Base-by-base conservation (phyloP, 2,113 vertebrate genomes). In the Podarcis raffonei region DNA sequence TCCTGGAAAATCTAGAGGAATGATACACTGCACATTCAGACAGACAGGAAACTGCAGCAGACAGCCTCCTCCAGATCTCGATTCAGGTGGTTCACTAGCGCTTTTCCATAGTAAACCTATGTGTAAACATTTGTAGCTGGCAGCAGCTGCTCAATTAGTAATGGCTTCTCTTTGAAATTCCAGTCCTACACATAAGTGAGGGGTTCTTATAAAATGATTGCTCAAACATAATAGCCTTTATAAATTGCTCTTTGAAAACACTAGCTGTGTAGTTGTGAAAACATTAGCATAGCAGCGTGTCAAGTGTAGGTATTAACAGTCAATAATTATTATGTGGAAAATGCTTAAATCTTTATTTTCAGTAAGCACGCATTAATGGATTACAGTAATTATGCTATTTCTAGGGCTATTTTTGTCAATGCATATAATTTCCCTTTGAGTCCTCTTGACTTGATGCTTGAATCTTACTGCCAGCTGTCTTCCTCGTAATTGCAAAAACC, bases 341-440 rank as follows among this genome's bases (percentile, higher is more conserved):
- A 83, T 87, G 42, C 90, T 65, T 81, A 94, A 92, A 83, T 87
- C 59, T 91, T 65, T 81, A 84, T 90, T 92, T 90, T 94, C 77
- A 85, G 15, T 76, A 39, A 37, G 0, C 86, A 48, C 20, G 79
- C 4, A 62, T 13, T 86, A 87, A 5, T 57, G 12, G 48, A 90
- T 81, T 90, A 91, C 1, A 87, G 53, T 71, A 75, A 92, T 0
- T 0, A 91, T 39, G 9, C 65, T 57, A 95, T 84, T 88, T 87
- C 59, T 85, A 76, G 48, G 35, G 22, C 16, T 76, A 23, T 92
- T 86, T 88, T 83, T 91, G 11, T 39, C 76, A 91, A 66, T 37
- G 20, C 30, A 80, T 13, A 62, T 23, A 69, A 90, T 91, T 94
- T 90, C 68, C 69, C 86, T 89, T 90, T 88, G 23, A 87, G 15